These are phyloP conservation scores for Avahi laniger DNA, from an alignment of 2,797 vertebrate genomes.

Conservation along the genomic window DNA sequence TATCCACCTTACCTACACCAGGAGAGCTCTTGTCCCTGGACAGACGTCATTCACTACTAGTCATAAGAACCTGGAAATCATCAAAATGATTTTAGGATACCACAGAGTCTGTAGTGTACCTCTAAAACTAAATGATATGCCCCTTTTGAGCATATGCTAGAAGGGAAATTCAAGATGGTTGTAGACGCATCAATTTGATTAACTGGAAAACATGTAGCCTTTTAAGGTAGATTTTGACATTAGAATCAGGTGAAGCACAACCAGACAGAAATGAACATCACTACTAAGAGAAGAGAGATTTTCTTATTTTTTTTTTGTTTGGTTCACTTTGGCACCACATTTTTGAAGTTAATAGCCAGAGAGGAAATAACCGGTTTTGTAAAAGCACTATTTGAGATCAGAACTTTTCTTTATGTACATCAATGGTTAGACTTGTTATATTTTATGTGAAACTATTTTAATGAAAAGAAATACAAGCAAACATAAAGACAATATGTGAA, in stretches of 20 bases:
- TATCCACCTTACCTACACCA: not conserved
- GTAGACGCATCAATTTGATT: not conserved
- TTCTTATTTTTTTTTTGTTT: not conserved
- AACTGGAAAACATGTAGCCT: not conserved
- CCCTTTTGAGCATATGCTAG: not conserved
- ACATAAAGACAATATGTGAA: not conserved
- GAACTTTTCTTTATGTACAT: not conserved
- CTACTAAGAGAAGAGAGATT: not conserved
- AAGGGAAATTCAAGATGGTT: not conserved
- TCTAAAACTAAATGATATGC: not conserved
- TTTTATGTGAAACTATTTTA: not conserved
- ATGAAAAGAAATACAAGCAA: not conserved
- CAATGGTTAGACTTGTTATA: not conserved
- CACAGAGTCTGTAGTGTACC: not conserved
- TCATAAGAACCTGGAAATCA: not conserved
- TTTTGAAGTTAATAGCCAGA: not conserved
- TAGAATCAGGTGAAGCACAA: not conserved
- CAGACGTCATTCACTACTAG: not conserved
- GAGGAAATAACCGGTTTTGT: not conserved
- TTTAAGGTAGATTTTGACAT: not conserved
- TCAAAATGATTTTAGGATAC: not conserved
- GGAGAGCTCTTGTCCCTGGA: not conserved
- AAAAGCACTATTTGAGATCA: constrained; percentile 3
- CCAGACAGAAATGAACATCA: not conserved
- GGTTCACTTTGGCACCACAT: not conserved